Conservation (phyloP, 2,113 vertebrate genomes). For the Dryoscopus gambensis region DNA sequence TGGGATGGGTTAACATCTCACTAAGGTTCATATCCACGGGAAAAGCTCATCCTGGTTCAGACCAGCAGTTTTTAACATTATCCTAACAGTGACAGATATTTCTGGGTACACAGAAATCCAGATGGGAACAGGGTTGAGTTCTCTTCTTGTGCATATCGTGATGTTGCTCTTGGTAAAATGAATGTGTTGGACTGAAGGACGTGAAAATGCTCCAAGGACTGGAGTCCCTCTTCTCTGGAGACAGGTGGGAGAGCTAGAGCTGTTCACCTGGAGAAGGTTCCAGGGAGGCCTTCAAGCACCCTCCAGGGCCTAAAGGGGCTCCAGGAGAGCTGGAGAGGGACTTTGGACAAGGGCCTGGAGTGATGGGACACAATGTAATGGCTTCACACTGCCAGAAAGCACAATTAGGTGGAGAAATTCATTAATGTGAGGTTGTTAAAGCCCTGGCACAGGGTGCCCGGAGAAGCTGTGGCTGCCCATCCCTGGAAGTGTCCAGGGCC, state of each 20-base stretch:
- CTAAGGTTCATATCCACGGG: not conserved
- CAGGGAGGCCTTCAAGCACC: not conserved
- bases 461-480: not conserved
- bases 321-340: not conserved
- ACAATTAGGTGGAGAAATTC: not conserved
- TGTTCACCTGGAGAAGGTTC: not conserved
- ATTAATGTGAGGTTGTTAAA: not conserved
- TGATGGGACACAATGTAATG: not conserved
- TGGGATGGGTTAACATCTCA: not conserved
- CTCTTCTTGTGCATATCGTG: rapidly evolving
- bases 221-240: not conserved
- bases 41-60: not conserved
- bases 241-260: not conserved
- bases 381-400: not conserved
- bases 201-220: not conserved
- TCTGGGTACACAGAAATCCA: not conserved
- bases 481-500: not conserved
- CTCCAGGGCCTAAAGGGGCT: not conserved
- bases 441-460: not conserved
- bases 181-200: not conserved
- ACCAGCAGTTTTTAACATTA: not conserved
- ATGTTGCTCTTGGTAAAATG: not conserved
- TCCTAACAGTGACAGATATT: not conserved
- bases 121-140: not conserved
- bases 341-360: not conserved